phyloP scores from a whole-genome alignment of 2,888 invertebrate species.

The Temnothorax ravouxi region DNA sequence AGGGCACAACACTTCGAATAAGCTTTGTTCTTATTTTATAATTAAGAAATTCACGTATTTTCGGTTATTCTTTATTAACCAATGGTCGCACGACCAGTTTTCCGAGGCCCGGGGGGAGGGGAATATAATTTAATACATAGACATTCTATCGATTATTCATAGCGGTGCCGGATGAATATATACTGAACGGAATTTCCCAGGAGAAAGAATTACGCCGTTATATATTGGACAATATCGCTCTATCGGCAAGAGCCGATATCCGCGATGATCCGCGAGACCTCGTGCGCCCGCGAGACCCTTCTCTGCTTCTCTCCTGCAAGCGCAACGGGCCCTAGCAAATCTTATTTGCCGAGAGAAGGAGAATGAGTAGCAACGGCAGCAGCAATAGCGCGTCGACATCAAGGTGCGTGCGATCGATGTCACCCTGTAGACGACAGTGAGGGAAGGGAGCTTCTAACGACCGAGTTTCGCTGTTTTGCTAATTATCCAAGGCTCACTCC shows the following conservation, averaged over 20 bases:
- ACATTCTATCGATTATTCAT: not conserved
- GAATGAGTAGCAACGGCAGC: constrained; percentile 3
- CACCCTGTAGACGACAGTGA: constrained; percentile 70
- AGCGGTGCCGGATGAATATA: not conserved
- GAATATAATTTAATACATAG: not conserved
- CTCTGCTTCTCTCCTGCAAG: not conserved
- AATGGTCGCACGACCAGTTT: not conserved
- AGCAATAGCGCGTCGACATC: not conserved
- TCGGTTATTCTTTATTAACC: not conserved
- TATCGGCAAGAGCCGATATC: constrained; percentile 18
- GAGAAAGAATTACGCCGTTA: constrained; percentile 5
- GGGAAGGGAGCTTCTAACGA: constrained; percentile 74
- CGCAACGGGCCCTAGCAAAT: constrained; percentile 15
- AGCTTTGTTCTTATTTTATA: not conserved
- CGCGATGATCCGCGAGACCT: constrained; percentile 5
- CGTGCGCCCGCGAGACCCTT: not conserved
- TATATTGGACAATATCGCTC: constrained; percentile 11
- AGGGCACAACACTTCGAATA: no score
- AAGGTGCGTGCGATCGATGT: constrained; percentile 45
- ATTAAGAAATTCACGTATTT: not conserved
- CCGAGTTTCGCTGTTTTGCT: constrained; percentile 80
- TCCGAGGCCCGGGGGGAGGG: not conserved
- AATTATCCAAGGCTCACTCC: constrained; percentile 77
- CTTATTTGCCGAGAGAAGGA: constrained; percentile 34
- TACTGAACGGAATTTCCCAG: constrained; percentile 4